phyloP scores from a whole-genome alignment of 2,113 vertebrate genomes.

The Rhinogobius similis region DNA sequence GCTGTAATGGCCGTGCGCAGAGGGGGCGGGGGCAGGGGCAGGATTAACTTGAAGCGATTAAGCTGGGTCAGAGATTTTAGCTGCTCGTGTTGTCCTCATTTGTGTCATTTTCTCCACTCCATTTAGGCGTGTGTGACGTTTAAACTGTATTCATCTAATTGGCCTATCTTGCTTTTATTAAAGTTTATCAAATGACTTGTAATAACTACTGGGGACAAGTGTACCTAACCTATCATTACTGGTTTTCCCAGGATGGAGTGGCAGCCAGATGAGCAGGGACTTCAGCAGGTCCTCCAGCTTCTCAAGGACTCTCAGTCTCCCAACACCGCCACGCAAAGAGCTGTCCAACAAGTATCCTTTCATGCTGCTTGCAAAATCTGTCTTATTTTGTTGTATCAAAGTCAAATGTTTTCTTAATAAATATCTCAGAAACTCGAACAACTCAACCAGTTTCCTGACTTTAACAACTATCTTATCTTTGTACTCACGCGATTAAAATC shows the following conservation, averaged over 20 bases:
- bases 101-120: conserved; percentile 25
- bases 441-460: conserved; percentile 94
- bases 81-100: conserved; percentile 48
- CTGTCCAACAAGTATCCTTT: conserved; percentile 93
- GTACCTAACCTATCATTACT: neutral
- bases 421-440: conserved; percentile 89
- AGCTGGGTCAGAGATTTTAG: conserved; percentile 68
- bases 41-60: conserved; percentile 68
- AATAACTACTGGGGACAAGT: too few relatives aligned
- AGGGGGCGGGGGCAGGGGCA: conserved; percentile 56
- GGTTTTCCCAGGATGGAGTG: conserved; percentile 85
- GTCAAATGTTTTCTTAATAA: conserved; percentile 70
- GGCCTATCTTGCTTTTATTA: neutral
- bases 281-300: conserved; percentile 93
- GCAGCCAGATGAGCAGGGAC: conserved; percentile 94
- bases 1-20: conserved; percentile 18
- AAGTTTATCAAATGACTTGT: neutral
- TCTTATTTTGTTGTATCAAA: neutral
- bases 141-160: neutral
- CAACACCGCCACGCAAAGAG: conserved; percentile 90
- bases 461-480: conserved; percentile 96
- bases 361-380: neutral
- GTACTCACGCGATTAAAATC: conserved; percentile 92
- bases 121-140: neutral
- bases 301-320: conserved; percentile 95